Evolutionary conservation across 1,140 invertebrate species (phyloP), one percentile per base, ranked within the genome.

Genomic region (Goniozus legneri): DNA sequence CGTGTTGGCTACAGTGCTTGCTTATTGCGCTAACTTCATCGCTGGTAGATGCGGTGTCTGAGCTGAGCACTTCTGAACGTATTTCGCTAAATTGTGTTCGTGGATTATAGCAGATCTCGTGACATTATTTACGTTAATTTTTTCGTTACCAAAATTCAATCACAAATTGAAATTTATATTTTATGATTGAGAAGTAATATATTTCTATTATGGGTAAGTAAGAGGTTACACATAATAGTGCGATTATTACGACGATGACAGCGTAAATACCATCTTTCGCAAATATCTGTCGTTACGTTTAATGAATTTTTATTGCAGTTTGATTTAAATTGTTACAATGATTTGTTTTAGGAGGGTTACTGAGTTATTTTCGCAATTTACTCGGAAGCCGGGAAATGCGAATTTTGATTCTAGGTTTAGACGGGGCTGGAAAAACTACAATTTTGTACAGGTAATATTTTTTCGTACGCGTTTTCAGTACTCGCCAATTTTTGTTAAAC

Each of bases 351-450:
- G 95, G 95, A 80, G 92, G 92, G 65, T 77, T 98, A 64, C 82
- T 96, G 62, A 96, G 94, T 80, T 97, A 96, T 75, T 97, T 98
- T 77, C 86, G 89, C 65, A 89, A 87, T 64, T 79, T 97, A 52
- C 79, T 98, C 63, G 95, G 95, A 18, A 90, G 89, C 50, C 84
- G 92, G 58, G 96, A 99, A 82, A 95, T 98, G 87, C 81, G 97
- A 65, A 99, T 99, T 71, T 78, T 99, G 50, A 99, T 99, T 67
- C 80, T 99, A 27, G 97, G 97, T 8, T 79, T 99, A 44, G 97
- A 99, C 76, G 96, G 96, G 44, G 92, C 93, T 69, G 94, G 95
- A 52, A 99, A 99, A 83, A 99, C 97, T 7, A 99, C 97, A 40
- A 99, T 99, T 77, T 78, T 99, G 32, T 99, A 99, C 77, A 89